Evolutionary conservation across 2,113 vertebrate genomes (phyloP).

Genomic region (Cyanistes caeruleus): DNA sequence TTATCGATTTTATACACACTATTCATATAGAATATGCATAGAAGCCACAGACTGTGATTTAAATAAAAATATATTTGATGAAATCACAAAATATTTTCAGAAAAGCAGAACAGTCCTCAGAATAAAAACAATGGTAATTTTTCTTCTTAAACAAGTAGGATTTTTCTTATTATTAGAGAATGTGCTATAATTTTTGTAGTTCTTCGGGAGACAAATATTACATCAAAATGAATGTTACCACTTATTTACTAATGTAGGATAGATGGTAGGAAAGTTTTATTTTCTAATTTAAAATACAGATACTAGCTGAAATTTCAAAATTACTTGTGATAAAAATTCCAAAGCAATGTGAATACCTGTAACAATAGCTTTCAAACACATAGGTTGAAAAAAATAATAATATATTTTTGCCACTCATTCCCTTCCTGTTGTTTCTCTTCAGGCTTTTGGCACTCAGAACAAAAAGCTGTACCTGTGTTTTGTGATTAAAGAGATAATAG

Average conservation of each 20-base stretch:
- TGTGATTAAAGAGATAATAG: background rate
- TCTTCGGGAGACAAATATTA: background rate
- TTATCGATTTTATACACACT: background rate
- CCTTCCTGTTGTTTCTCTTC: background rate
- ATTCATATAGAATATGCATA: background rate
- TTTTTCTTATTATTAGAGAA: background rate
- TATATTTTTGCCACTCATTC: background rate
- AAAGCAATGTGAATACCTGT: background rate
- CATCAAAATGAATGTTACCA: background rate
- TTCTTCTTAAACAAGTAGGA: background rate
- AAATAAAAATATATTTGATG: background rate
- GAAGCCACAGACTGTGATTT: background rate
- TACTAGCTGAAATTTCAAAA: background rate
- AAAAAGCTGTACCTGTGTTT: background rate
- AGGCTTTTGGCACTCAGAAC: background rate
- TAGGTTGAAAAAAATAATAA: background rate
- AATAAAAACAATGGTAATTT: background rate
- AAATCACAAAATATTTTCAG: background rate
- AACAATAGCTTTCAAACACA: background rate
- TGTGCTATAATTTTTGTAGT: background rate
- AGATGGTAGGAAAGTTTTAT: background rate
- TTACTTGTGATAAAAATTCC: background rate
- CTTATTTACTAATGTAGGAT: background rate
- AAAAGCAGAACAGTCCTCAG: background rate
- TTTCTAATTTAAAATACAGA: background rate